These are phyloP conservation scores for Trididemnum miniatum DNA, from an alignment of 23 tunicate genomes.

Conservation along the genomic window DNA sequence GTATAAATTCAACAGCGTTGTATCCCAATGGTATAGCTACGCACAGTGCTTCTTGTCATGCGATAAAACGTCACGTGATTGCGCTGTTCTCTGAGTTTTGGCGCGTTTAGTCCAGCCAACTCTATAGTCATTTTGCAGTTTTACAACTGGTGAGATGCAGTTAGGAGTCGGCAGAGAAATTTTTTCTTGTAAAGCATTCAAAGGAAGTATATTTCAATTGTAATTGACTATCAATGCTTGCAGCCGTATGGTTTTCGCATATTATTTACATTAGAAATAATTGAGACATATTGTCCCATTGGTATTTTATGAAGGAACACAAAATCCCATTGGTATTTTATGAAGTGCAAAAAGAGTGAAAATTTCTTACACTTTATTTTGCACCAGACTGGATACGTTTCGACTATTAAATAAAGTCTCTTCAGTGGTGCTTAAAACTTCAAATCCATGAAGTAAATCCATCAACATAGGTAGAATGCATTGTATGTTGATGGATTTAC, in stretches of 20 bases:
- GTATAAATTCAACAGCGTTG: background rate
- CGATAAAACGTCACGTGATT: background rate
- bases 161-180: background rate
- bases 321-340: background rate
- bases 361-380: too few relatives aligned
- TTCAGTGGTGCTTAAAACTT: too few relatives aligned
- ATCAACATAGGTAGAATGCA: too few relatives aligned
- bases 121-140: background rate
- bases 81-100: background rate
- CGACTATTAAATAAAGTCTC: too few relatives aligned
- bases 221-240: background rate
- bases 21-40: too few relatives aligned
- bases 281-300: too few relatives aligned
- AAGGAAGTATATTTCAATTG: background rate
- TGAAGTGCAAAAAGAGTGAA: background rate
- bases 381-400: too few relatives aligned
- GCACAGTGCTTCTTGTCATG: background rate
- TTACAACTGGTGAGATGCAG: background rate
- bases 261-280: background rate
- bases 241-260: background rate
- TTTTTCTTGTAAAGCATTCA: background rate
- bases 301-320: too few relatives aligned
- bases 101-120: background rate
- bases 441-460: too few relatives aligned
- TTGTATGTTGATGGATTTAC: too few relatives aligned